These are phyloP conservation scores for Cricetomys ansorgei DNA, from an alignment of 2,113 vertebrate genomes.

Conservation along the genomic window DNA sequence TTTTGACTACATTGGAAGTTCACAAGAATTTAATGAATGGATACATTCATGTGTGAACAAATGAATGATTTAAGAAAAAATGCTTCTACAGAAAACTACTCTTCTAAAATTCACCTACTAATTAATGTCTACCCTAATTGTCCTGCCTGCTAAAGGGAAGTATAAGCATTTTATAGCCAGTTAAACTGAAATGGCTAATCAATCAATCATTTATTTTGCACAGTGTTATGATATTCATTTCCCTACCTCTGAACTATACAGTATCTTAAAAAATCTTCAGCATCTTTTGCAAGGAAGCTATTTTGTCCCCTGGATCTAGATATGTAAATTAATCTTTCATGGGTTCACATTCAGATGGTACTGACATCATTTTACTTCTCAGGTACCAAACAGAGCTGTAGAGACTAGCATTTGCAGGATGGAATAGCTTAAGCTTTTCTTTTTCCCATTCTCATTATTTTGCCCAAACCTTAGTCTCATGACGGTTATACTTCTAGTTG, in stretches of 20 bases:
- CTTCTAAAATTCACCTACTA: not conserved
- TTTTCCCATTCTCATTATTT: not conserved
- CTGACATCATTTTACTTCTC: not conserved
- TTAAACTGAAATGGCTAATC: not conserved
- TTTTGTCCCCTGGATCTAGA: not conserved
- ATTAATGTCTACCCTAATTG: not conserved
- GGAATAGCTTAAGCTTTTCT: no score
- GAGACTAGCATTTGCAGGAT: not conserved
- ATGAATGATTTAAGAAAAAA: not conserved
- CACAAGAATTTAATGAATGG: not conserved
- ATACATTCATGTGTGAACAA: not conserved
- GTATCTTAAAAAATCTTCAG: not conserved
- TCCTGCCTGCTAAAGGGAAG: not conserved
- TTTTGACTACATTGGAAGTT: not conserved
- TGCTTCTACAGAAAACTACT: not conserved
- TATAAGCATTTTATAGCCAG: not conserved
- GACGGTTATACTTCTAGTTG: not conserved
- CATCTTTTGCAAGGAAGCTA: not conserved
- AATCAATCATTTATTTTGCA: not conserved
- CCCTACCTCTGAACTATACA: not conserved
- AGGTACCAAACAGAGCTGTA: not conserved
- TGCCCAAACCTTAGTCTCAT: no score
- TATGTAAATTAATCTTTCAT: no score
- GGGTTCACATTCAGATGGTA: no score
- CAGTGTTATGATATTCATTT: not conserved